These are phyloP conservation scores for Agraylea sexmaculata DNA, from an alignment of 1,140 invertebrate genomes.

Conservation along the genomic window DNA sequence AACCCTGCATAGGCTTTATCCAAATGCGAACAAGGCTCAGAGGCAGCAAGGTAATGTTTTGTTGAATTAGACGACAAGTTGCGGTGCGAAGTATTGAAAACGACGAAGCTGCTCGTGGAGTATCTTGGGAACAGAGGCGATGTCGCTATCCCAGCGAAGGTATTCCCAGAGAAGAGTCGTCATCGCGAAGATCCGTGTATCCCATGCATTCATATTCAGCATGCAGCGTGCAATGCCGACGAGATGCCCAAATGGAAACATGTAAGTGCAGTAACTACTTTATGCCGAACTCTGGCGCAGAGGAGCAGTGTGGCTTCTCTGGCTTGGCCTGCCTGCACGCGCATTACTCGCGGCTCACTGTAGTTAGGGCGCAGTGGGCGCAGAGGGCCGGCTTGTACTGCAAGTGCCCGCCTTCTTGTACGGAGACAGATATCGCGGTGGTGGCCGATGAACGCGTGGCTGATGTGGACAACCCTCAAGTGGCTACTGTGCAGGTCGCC, in stretches of 20 bases:
- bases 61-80: slow-evolving; percentile 40
- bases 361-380: slow-evolving; percentile 38
- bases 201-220: slow-evolving; percentile 53
- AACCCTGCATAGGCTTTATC: too few species aligned
- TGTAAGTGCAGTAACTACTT: slow-evolving; percentile 58
- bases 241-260: slow-evolving; percentile 43
- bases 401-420: slow-evolving; percentile 48
- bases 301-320: slow-evolving; percentile 29
- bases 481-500: slow-evolving; percentile 36
- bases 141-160: slow-evolving; percentile 55
- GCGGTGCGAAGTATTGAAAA: slow-evolving; percentile 48
- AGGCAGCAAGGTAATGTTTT: too few species aligned
- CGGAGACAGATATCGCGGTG: slow-evolving; percentile 46
- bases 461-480: too few species aligned
- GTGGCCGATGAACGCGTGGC: slow-evolving; percentile 39
- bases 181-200: slow-evolving; percentile 44
- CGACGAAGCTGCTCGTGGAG: slow-evolving; percentile 40
- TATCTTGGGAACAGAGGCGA: slow-evolving; percentile 41
- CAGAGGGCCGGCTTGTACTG: slow-evolving; percentile 41
- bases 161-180: too few species aligned
- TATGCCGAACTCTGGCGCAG: slow-evolving; percentile 43
- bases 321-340: slow-evolving; percentile 49
- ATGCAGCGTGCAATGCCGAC: slow-evolving; percentile 55
- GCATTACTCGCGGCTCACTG: slow-evolving; percentile 46
- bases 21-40: too few species aligned